Conservation (phyloP, 2,797 vertebrate genomes). For the Sylvia borin region DNA sequence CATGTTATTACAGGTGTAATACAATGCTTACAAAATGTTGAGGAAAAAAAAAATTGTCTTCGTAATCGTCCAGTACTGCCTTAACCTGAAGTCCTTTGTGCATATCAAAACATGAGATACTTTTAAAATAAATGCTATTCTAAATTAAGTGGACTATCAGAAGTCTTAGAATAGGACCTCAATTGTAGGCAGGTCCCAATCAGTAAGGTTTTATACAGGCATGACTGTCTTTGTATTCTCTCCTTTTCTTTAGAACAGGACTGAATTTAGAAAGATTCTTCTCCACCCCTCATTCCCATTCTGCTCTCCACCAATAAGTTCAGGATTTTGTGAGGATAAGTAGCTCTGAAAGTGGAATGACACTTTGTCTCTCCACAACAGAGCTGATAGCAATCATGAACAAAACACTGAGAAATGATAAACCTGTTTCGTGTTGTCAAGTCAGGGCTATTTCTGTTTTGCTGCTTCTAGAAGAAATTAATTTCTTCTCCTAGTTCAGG, state of each 20-base stretch:
- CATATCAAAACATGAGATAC: neutral
- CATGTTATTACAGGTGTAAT: neutral
- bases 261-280: neutral
- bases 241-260: neutral
- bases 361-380: neutral
- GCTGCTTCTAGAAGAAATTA: neutral
- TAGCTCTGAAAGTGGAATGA: neutral
- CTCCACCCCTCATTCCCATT: rapidly evolving
- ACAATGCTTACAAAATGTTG: neutral
- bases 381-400: neutral
- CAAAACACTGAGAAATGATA: neutral
- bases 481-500: neutral
- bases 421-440: neutral
- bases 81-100: neutral
- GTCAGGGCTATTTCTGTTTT: neutral
- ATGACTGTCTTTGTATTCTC: neutral
- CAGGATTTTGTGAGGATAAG: neutral
- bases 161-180: neutral
- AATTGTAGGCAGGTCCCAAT: neutral
- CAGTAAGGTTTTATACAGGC: neutral
- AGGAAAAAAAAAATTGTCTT: neutral
- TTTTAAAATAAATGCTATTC: neutral
- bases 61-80: neutral
- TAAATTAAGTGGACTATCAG: neutral
- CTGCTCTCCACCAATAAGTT: neutral